These are phyloP conservation scores for Tupiocoris notatus DNA, from an alignment of 2,888 invertebrate species.

Conservation along the genomic window DNA sequence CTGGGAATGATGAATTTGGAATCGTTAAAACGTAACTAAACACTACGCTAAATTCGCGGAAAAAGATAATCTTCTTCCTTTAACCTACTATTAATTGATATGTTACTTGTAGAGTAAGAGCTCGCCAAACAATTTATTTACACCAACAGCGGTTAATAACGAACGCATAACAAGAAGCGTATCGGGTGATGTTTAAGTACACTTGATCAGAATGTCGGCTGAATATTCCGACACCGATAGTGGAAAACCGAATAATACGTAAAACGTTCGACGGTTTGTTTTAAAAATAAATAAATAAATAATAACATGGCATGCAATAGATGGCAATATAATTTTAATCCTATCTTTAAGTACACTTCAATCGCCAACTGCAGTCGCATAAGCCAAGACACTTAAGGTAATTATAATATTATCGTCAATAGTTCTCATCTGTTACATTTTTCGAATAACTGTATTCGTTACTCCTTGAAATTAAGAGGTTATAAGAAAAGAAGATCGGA, in stretches of 20 bases:
- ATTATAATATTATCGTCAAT: too few relatives aligned
- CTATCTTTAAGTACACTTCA: not conserved
- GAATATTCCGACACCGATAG: too few relatives aligned
- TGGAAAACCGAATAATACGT: not conserved
- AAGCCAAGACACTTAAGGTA: not conserved
- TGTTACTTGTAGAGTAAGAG: too few relatives aligned
- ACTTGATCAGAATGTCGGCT: slow-evolving; percentile 19
- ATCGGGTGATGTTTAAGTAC: slow-evolving; percentile 40
- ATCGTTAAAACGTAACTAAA: too few relatives aligned
- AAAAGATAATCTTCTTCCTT: too few relatives aligned
- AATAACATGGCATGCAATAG: slow-evolving; percentile 31
- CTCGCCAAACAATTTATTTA: not conserved
- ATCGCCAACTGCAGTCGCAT: not conserved
- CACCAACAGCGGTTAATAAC: not conserved
- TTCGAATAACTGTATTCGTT: too few relatives aligned
- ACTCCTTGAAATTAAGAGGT: too few relatives aligned
- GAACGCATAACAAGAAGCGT: slow-evolving; percentile 29
- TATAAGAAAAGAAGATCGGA: too few relatives aligned
- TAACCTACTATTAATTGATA: too few relatives aligned
- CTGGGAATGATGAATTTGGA: too few relatives aligned
- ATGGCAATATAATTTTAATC: slow-evolving; percentile 30
- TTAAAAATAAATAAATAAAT: slow-evolving; percentile 23
- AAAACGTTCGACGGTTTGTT: not conserved
- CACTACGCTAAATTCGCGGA: too few relatives aligned
- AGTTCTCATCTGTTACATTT: too few relatives aligned